These are phyloP conservation scores for Pseudeuparius sepicola DNA, from an alignment of 2,888 invertebrate species.

Conservation along the genomic window DNA sequence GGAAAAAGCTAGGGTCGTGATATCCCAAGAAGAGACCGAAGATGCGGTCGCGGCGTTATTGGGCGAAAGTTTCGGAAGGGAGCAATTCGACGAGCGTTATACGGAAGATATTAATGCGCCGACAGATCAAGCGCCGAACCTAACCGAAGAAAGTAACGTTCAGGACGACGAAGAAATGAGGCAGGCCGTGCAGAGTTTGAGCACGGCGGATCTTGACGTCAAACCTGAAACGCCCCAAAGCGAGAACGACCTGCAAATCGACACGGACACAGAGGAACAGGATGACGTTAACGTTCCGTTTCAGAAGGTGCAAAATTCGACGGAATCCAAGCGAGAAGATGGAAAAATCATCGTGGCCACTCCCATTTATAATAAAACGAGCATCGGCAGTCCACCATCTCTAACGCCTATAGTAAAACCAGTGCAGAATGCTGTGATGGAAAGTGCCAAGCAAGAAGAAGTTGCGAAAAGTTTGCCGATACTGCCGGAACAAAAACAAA, in stretches of 20 bases:
- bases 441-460: conserved; percentile 14
- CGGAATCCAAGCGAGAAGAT: conserved; percentile 1
- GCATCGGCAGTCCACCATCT: conserved; percentile 35
- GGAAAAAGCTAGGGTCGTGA: conserved; percentile 71
- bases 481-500: conserved; percentile 26
- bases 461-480: conserved; percentile 22
- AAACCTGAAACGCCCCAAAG: conserved; percentile 81
- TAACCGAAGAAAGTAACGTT: conserved; percentile 61
- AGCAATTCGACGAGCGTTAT: conserved; percentile 44
- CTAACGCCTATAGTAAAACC: conserved; percentile 34
- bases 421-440: conserved; percentile 17
- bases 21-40: conserved; percentile 87
- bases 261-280: conserved; percentile 74
- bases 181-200: conserved; percentile 73
- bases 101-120: conserved; percentile 42
- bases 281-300: conserved; percentile 45
- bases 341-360: neutral
- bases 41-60: conserved; percentile 83
- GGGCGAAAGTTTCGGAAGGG: conserved; percentile 74
- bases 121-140: conserved; percentile 34
- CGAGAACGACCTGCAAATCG: conserved; percentile 73
- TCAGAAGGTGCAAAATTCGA: conserved; percentile 30
- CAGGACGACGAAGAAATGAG: conserved; percentile 78
- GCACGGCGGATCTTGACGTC: conserved; percentile 51
- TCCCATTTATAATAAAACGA: too few species aligned